phyloP scores from a whole-genome alignment of 2,113 vertebrate species.

The Ceratotherium simum region DNA sequence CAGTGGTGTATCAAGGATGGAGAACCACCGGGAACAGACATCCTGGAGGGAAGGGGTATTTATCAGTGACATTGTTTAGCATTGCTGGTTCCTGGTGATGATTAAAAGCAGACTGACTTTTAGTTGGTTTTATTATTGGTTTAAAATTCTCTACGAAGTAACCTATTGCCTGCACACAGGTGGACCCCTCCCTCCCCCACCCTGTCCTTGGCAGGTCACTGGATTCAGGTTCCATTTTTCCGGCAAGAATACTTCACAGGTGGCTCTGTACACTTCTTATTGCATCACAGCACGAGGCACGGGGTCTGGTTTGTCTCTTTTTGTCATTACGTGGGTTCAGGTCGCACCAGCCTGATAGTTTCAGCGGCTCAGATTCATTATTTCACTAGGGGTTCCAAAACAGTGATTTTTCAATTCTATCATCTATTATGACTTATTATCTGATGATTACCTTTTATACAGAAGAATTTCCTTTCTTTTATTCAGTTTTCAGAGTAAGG shows the following conservation, averaged over 20 bases:
- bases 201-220: not conserved
- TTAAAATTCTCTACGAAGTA: not conserved
- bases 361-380: not conserved
- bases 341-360: not conserved
- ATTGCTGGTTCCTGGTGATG: not conserved
- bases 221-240: not conserved
- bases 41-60: not conserved
- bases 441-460: not conserved
- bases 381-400: not conserved
- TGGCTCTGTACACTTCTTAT: fast-evolving
- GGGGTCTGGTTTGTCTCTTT: not conserved
- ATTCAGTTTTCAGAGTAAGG: not conserved
- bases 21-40: not conserved
- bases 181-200: not conserved
- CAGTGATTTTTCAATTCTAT: not conserved
- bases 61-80: not conserved
- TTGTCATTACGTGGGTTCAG: not conserved
- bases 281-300: fast-evolving
- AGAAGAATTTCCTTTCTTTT: not conserved
- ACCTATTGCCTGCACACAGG: not conserved
- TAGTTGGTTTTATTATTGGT: not conserved
- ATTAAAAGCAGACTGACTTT: not conserved
- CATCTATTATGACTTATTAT: not conserved
- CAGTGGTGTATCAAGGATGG: not conserved
- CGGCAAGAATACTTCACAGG: not conserved